Base-by-base conservation (phyloP, 1,140 invertebrate genomes). In the Sinonovacula constricta region DNA sequence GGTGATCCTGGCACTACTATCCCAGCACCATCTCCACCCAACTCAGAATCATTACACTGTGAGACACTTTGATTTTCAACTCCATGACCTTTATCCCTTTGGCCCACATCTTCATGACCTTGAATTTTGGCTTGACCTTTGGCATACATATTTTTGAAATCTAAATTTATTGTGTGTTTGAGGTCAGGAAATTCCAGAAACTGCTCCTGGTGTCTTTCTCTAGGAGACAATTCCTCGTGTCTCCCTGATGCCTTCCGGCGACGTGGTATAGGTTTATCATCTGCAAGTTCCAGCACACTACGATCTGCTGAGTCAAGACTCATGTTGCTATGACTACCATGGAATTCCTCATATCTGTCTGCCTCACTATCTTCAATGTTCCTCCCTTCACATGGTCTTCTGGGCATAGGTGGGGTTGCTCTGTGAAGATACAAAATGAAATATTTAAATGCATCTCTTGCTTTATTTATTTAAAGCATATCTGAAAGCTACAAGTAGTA, bases 351-450 rank as follows among this genome's bases (percentile, higher is more conserved):
- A 71, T 90, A 90, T 3, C 89, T 77, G 63, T 90, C 89, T 53
- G 87, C 87, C 74, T 90, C 89, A 72, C 88, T 89, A 70, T 89
- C 88, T 60, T 89, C 85, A 33, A 89, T 87, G 71, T 89, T 90
- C 4, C 88, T 79, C 26, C 88, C 88, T 22, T 88, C 60, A 76
- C 85, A 87, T 18, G 89, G 87, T 45, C 84, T 86, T 57, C 88
- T 69, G 49, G 75, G 81, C 30, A 83, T 71, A 24, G 85, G 83
- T 33, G 87, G 86, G 3, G 83, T 85, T 1, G 79, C 76, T 45
- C 86, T n/a, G n/a, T n/a, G n/a, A n/a, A n/a, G n/a, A n/a, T n/a
- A n/a, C n/a, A n/a, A n/a, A n/a, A n/a, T n/a, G n/a, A n/a, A n/a
- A n/a, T n/a, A n/a, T n/a, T n/a, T n/a, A n/a, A n/a, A n/a, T n/a